Percentiles rank a stretch among this genome's conserved stretches.
Evolutionary conservation across 1,140 invertebrate genomes (phyloP).

Genomic region (Pseudomyrmex dendroicus): DNA sequence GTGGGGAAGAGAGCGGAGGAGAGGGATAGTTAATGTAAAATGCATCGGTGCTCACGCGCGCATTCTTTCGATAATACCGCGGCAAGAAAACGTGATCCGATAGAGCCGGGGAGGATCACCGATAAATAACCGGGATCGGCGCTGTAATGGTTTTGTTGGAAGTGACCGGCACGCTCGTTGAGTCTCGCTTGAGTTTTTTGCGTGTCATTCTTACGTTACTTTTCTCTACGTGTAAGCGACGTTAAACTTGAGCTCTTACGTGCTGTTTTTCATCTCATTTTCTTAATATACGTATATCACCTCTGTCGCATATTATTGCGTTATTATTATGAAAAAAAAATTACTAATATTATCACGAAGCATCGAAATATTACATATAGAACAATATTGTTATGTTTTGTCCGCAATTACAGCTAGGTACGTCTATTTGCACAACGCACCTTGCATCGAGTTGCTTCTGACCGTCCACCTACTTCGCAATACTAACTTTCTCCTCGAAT

Average conservation of each 20-base stretch:
- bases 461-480: slow-evolving; percentile 38
- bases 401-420: neutral
- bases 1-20: neutral
- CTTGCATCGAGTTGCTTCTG: slow-evolving; percentile 31
- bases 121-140: slow-evolving; percentile 34
- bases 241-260: no score
- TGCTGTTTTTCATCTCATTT: neutral
- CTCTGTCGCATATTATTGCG: no score
- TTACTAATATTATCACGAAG: no score
- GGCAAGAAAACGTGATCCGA: slow-evolving; percentile 35
- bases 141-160: slow-evolving; percentile 17
- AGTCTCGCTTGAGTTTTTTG: slow-evolving; percentile 4
- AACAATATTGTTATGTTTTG: neutral
- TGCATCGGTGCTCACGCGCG: slow-evolving; percentile 21
- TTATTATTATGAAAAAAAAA: no score
- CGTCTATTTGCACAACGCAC: slow-evolving; percentile 21
- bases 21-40: slow-evolving; percentile 26
- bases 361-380: no score
- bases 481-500: slow-evolving; percentile 39
- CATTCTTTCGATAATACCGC: slow-evolving; percentile 26
- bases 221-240: neutral
- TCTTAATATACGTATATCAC: neutral
- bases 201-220: neutral
- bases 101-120: neutral
- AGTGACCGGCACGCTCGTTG: neutral